These are phyloP conservation scores for Drusus annulatus DNA, from an alignment of 1,140 invertebrate genomes.

Conservation along the genomic window DNA sequence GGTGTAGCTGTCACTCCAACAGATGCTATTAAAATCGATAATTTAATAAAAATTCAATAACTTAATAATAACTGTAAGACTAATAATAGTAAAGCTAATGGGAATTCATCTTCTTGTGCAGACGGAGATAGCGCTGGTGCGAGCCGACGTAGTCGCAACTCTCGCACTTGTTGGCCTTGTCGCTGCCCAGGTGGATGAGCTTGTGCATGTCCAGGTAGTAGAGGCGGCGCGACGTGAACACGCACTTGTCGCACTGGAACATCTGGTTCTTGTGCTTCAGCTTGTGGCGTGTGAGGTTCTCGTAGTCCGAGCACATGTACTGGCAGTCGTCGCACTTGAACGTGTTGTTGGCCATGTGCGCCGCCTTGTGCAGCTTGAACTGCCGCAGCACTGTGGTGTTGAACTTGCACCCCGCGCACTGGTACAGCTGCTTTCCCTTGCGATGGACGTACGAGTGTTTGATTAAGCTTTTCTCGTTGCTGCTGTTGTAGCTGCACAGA, in stretches of 20 bases:
- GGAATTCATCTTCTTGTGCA: slow-evolving; percentile 34
- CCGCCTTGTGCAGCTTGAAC: slow-evolving; percentile 6
- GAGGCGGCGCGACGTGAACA: background rate
- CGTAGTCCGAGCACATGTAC: background rate
- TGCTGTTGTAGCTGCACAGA: background rate
- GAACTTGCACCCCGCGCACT: background rate
- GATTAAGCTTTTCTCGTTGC: background rate
- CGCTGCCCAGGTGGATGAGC: background rate
- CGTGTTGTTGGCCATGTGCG: background rate
- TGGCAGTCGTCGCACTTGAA: background rate
- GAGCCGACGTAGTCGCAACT: slow-evolving; percentile 1
- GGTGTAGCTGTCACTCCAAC: no score
- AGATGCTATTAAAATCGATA: no score
- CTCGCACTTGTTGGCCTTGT: slow-evolving; percentile 12
- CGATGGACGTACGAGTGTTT: slow-evolving; percentile 11
- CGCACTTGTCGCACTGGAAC: slow-evolving; percentile 15
- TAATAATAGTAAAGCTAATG: no score
- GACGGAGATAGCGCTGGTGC: slow-evolving; percentile 3
- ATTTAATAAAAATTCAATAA: no score
- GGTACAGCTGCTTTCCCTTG: background rate
- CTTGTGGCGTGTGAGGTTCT: background rate
- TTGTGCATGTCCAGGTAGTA: slow-evolving; percentile 26
- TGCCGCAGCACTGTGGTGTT: background rate
- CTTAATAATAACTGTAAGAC: no score
- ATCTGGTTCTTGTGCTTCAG: background rate